Conservation (phyloP, 2,888 invertebrate genomes). For the Helicoverpa assulta region DNA sequence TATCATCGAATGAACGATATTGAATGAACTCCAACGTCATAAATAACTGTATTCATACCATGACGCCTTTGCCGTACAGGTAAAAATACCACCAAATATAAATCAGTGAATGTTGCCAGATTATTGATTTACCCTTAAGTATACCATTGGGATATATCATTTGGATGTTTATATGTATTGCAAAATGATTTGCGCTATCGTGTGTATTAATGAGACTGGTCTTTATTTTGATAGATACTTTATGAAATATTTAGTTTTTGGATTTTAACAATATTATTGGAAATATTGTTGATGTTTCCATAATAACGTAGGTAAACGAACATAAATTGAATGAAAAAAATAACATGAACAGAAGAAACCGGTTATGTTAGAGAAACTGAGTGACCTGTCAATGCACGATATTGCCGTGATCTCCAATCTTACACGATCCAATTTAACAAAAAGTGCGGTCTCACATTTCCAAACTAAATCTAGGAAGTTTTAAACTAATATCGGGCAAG, state of each 20-base stretch:
- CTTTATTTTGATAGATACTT: slow-evolving; percentile 23
- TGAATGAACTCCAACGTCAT: slow-evolving; percentile 63
- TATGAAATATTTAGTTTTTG: background rate
- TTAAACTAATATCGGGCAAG: slow-evolving; percentile 60
- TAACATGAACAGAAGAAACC: background rate
- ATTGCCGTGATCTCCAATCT: slow-evolving; percentile 23
- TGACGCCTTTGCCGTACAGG: slow-evolving; percentile 67
- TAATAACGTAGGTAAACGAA: too few relatives aligned
- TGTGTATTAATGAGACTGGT: slow-evolving; percentile 28
- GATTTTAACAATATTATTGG: too few relatives aligned
- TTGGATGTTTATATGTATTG: slow-evolving; percentile 59
- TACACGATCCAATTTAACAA: slow-evolving; percentile 40
- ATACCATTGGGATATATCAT: slow-evolving; percentile 59
- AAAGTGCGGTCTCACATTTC: slow-evolving; percentile 52
- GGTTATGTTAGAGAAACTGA: background rate
- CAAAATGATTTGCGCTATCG: slow-evolving; percentile 59
- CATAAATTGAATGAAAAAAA: too few relatives aligned
- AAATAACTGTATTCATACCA: slow-evolving; percentile 76
- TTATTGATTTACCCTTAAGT: slow-evolving; percentile 65
- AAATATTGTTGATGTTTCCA: background rate
- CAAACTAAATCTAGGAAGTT: slow-evolving; percentile 58
- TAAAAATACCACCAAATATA: slow-evolving; percentile 73
- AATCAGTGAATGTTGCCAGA: slow-evolving; percentile 70
- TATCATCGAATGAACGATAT: slow-evolving; percentile 58
- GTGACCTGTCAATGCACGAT: slow-evolving; percentile 5